Percentiles rank a stretch among this genome's conserved stretches.
These are phyloP conservation scores for Clarias fuscus DNA, from an alignment of 2,797 vertebrate genomes.

Conservation along the genomic window DNA sequence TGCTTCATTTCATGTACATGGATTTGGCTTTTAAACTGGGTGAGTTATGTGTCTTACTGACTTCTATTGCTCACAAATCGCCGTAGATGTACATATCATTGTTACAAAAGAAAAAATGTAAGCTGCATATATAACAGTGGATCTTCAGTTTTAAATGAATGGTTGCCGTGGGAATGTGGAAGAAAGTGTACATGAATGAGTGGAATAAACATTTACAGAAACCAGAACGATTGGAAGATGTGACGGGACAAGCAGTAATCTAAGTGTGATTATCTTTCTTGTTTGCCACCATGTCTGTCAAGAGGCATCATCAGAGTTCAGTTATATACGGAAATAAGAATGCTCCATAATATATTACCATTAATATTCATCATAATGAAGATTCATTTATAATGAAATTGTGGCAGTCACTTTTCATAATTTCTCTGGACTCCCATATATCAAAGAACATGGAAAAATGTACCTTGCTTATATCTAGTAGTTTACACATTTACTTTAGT, in stretches of 20 bases:
- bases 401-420: not conserved
- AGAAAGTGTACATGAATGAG: not conserved
- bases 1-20: not conserved
- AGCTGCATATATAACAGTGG: not conserved
- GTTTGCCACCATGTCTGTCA: not conserved
- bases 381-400: not conserved
- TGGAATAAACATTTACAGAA: conserved; percentile 3
- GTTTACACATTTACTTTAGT: conserved; percentile 10
- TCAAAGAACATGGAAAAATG: not conserved
- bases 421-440: not conserved
- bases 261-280: not conserved
- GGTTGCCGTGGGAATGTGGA: not conserved
- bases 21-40: not conserved
- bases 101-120: not conserved
- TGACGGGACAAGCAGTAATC: not conserved
- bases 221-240: too few relatives aligned
- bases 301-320: not conserved
- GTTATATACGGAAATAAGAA: not conserved
- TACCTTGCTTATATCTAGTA: not conserved
- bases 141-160: not conserved
- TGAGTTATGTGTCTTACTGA: not conserved
- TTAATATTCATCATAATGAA: not conserved
- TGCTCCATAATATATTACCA: not conserved
- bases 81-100: not conserved
- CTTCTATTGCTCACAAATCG: not conserved